Conservation (phyloP, 1,140 invertebrate genomes). For the Argopecten irradians region DNA sequence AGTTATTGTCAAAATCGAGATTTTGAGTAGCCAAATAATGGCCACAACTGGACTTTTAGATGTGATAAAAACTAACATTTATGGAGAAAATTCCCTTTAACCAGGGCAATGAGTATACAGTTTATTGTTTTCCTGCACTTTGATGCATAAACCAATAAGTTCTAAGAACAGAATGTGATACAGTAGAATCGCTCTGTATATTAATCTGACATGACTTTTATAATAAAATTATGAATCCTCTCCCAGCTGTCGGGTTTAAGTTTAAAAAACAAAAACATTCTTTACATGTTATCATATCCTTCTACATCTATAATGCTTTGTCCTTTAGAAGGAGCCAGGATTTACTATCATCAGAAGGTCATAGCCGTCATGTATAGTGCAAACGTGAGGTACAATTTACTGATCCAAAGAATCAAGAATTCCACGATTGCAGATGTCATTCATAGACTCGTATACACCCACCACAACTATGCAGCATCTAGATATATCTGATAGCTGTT, state of each 20-base stretch:
- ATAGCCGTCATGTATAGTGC: neutral
- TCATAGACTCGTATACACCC: neutral
- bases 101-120: neutral
- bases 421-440: neutral
- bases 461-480: neutral
- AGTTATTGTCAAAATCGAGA: too few species aligned
- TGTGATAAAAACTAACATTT: neutral
- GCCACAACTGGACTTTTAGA: too few species aligned
- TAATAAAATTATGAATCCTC: neutral
- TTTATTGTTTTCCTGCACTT: neutral
- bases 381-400: neutral
- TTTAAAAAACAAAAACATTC: neutral
- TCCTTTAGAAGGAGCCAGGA: neutral
- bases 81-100: neutral
- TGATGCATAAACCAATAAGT: neutral
- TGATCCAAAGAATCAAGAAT: neutral
- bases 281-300: neutral
- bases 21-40: too few species aligned
- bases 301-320: neutral
- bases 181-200: neutral
- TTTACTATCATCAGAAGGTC: neutral
- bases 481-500: neutral
- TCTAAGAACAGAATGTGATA: neutral
- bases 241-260: neutral
- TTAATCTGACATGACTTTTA: neutral